Base-by-base conservation (phyloP, 2,113 vertebrate genomes). In the Scopus umbretta region DNA sequence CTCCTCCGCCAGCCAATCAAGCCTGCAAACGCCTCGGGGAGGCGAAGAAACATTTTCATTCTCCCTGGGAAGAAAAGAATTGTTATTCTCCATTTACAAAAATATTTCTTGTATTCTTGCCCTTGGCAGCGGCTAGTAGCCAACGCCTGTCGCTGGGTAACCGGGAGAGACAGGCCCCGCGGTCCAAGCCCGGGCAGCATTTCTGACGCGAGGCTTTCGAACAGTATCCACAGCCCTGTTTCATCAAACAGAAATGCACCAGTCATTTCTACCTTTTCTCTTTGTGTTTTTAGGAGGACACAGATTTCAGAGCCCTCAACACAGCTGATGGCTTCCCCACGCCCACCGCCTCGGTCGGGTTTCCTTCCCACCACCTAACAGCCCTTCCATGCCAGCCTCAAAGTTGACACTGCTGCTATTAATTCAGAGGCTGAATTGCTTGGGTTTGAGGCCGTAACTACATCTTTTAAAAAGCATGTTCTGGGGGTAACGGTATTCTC, bases 31-130 rank as follows among this genome's bases (percentile, higher is more conserved):
- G 93, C 91, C 81, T 71, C 58, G 34, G 73, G 84, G 62, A 90
- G 74, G 90, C 62, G 6, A 92, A 81, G 87, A 93, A 93, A 85
- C 79, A 32, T 81, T 86, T 68, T 78, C 85, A 80, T 94, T 93
- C 90, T 96, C 85, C 34, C 53, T 11, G 38, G 42, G 85, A 94
- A 90, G 92, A 94, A 94, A 94, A 80, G 96, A 63, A 95, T 95
- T 92, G 79, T 94, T 94, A 83, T 95, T 86, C 79, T 63, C 71
- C 80, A 1, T n/a, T 73, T 83, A 83, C 88, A 95, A 86, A 95
- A 83, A 86, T 94, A 95, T 90, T 96, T 92, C 86, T 96, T 72
- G 71, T 97, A 6, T 72, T 72, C 58, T n/a, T 13, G 85, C 79
- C 85, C 74, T 92, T 65, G 90, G 91, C 94, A 88, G 86, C 4